phyloP scores from a whole-genome alignment of 1,140 invertebrate genomes.

The Microplitis mediator region DNA sequence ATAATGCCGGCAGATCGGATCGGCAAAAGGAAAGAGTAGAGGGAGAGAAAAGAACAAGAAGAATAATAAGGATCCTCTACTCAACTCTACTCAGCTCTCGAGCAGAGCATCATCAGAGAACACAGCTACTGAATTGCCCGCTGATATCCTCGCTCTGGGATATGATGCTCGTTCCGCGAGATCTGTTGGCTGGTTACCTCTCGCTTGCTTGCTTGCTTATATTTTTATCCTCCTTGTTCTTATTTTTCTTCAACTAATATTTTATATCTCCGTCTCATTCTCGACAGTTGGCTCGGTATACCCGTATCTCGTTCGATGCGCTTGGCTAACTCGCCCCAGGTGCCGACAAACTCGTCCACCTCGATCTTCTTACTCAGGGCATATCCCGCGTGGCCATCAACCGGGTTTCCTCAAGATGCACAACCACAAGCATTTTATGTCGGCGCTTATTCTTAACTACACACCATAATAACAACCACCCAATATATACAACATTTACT shows the following conservation, averaged over 20 bases:
- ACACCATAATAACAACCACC: neutral
- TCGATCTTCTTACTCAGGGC: neutral
- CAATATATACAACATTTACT: neutral
- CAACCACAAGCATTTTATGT: constrained; percentile 32
- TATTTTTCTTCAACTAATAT: neutral
- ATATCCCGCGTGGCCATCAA: constrained; percentile 30
- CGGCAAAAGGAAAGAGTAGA: neutral
- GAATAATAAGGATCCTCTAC: neutral
- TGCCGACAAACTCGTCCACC: constrained; percentile 41
- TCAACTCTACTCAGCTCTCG: no score
- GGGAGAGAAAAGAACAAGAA: neutral
- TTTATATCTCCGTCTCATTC: constrained; percentile 15
- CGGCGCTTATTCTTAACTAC: constrained; percentile 14
- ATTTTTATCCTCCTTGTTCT: neutral
- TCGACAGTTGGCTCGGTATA: constrained; percentile 24
- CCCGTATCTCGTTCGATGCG: constrained; percentile 37
- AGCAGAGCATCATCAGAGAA: neutral
- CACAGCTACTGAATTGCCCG: constrained; percentile 26
- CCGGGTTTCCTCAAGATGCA: constrained; percentile 28
- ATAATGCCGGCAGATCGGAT: constrained; percentile 22
- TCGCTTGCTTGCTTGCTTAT: constrained; percentile 1
- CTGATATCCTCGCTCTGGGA: neutral
- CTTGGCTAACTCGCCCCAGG: constrained; percentile 39
- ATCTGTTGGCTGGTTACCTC: no score
- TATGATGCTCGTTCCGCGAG: neutral